phyloP scores from a whole-genome alignment of 1,140 invertebrate genomes.

The Matsumurasca onukii region DNA sequence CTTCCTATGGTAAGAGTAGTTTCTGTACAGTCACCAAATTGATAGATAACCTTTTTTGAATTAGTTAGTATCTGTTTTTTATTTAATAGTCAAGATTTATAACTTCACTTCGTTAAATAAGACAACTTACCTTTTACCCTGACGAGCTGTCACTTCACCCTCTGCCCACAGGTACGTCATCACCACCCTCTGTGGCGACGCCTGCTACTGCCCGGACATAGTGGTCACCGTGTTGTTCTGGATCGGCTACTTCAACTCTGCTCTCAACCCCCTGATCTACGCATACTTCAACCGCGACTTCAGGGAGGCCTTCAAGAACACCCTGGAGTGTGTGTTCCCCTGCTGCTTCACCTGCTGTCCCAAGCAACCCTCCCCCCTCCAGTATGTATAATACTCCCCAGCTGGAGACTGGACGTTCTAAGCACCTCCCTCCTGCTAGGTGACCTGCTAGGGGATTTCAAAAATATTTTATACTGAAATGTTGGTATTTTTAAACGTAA shows the following conservation, averaged over 20 bases:
- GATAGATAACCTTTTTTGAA: no score
- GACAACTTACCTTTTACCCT: no score
- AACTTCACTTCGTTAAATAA: no score
- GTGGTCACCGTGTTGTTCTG: slow-evolving; percentile 79
- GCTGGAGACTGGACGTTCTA: slow-evolving; percentile 5
- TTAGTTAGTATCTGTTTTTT: no score
- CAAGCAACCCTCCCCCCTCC: slow-evolving; percentile 36
- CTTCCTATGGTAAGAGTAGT: slow-evolving; percentile 79
- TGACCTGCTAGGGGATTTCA: no score
- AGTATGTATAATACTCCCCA: slow-evolving; percentile 34
- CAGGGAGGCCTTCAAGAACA: slow-evolving; percentile 94
- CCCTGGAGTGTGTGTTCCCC: slow-evolving; percentile 78
- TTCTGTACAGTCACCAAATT: no score
- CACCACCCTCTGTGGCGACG: slow-evolving; percentile 76
- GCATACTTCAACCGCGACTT: slow-evolving; percentile 99
- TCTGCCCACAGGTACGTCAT: slow-evolving; percentile 93
- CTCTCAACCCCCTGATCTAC: no score
- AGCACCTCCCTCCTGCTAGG: no score
- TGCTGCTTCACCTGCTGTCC: slow-evolving; percentile 62
- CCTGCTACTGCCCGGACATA: slow-evolving; percentile 78
- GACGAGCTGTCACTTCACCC: slow-evolving; percentile 42
- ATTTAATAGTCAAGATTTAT: no score
- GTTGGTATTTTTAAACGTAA: no score
- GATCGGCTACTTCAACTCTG: slow-evolving; percentile 94
- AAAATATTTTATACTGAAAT: no score